Evolutionary conservation across 2,797 vertebrate genomes (phyloP).

Genomic region (Glossophaga mutica): DNA sequence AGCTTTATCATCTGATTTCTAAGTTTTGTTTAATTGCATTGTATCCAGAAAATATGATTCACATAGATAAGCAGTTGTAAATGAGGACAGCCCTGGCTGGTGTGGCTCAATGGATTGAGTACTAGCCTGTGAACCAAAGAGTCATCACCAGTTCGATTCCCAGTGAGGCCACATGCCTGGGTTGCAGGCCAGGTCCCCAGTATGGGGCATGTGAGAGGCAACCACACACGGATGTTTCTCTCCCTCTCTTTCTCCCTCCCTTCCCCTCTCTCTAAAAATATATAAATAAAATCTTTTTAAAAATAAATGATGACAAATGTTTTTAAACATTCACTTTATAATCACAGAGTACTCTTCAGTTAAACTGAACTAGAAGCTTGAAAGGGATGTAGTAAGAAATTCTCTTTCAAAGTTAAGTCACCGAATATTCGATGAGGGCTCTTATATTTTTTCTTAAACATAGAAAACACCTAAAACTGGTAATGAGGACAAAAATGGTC

Average conservation of each 20-base stretch:
- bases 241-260: too few species aligned
- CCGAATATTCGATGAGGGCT: not conserved
- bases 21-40: slow-evolving; percentile 16
- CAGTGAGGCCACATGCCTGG: too few species aligned
- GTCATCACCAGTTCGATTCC: too few species aligned
- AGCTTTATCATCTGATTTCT: not conserved
- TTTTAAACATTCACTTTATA: slow-evolving; percentile 38
- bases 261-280: too few species aligned
- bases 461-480: not conserved
- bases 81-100: not conserved
- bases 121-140: too few species aligned
- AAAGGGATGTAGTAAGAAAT: not conserved
- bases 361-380: slow-evolving; percentile 16
- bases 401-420: not conserved
- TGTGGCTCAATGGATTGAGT: too few species aligned
- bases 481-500: not conserved
- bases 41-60: not conserved
- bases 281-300: too few species aligned
- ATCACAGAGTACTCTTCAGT: not conserved
- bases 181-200: too few species aligned
- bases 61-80: not conserved
- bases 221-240: too few species aligned
- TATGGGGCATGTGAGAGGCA: too few species aligned
- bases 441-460: not conserved
- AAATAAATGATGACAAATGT: slow-evolving; percentile 2